These are phyloP conservation scores for Hyposmocoma kahamanoa DNA, from an alignment of 1,140 invertebrate genomes.

Conservation along the genomic window DNA sequence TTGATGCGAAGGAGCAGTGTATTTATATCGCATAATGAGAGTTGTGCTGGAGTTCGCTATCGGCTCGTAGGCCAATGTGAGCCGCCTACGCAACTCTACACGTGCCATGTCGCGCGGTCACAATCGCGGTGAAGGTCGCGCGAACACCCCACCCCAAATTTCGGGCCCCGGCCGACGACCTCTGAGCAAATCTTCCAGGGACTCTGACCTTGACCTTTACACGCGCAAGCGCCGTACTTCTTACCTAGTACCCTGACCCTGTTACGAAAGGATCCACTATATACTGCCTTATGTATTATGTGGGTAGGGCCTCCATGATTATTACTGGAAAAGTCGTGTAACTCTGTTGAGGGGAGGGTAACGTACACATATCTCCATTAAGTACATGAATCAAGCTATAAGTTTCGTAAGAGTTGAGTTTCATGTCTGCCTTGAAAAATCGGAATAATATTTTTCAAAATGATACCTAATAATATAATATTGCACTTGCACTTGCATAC, in stretches of 20 bases:
- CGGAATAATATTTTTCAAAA: no score
- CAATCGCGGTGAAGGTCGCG: conserved; percentile 52
- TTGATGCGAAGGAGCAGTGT: background rate
- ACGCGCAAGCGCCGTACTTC: conserved; percentile 57
- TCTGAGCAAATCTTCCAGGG: conserved; percentile 65
- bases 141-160: conserved; percentile 53
- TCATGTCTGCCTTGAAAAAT: no score
- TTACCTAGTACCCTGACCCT: conserved; percentile 60
- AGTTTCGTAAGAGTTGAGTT: no score
- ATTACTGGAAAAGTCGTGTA: no score
- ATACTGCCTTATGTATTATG: conserved; percentile 23
- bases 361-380: no score
- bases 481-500: no score
- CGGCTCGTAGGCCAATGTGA: background rate
- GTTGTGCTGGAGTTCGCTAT: background rate
- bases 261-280: conserved; percentile 48
- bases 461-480: no score
- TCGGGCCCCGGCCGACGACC: conserved; percentile 52
- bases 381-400: no score
- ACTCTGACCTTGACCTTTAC: conserved; percentile 62
- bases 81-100: conserved; percentile 52
- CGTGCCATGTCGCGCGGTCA: conserved; percentile 50
- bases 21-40: background rate
- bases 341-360: no score
- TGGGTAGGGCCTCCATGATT: conserved; percentile 8